These are phyloP conservation scores for Hesperophylax magnus DNA, from an alignment of 1,140 invertebrate species.

Conservation along the genomic window DNA sequence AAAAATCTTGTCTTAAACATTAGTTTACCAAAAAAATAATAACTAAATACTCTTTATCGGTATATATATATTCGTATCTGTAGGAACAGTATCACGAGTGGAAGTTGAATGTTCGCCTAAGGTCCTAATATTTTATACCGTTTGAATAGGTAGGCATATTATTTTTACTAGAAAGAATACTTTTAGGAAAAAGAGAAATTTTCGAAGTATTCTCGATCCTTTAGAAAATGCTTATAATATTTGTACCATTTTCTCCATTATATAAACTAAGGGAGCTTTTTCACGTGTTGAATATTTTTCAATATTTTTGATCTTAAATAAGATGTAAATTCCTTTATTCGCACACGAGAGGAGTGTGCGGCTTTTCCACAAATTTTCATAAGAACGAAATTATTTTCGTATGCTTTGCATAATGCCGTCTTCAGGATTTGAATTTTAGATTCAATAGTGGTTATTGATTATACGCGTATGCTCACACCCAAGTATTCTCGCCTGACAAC, in stretches of 20 bases:
- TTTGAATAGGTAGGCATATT: no score
- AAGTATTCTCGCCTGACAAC: background rate
- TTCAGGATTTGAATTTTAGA: slow-evolving; percentile 16
- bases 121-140: no score
- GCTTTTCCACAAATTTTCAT: slow-evolving; percentile 20
- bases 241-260: background rate
- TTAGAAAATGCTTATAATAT: background rate
- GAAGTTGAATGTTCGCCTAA: no score
- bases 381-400: slow-evolving; percentile 20
- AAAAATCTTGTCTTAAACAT: no score
- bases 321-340: slow-evolving; percentile 37
- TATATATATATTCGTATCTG: no score
- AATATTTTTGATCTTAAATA: slow-evolving; percentile 16
- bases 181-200: no score
- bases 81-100: no score
- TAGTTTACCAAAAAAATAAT: no score
- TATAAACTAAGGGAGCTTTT: background rate
- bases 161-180: no score
- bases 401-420: slow-evolving; percentile 18
- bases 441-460: background rate
- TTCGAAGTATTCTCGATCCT: no score
- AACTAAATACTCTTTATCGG: no score
- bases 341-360: background rate
- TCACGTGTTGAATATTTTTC: slow-evolving; percentile 40
- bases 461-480: background rate